Evolutionary conservation across 2,888 invertebrate genomes (phyloP), one percentile per base, ranked within the genome.

Genomic region (Dugesia japonica): DNA sequence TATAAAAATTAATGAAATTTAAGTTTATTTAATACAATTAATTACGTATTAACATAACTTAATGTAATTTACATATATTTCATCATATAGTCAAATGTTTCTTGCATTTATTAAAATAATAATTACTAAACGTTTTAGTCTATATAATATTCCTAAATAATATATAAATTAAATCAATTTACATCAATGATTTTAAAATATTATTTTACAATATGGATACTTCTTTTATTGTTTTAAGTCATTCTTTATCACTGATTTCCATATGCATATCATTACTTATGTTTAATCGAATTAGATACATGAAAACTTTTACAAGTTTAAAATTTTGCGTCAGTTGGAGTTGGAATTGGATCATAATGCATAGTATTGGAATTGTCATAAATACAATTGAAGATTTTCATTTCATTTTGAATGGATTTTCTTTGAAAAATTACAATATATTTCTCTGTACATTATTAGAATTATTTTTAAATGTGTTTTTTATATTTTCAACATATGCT

Each of bases 311-410:
- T 13, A 9, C 56, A 23, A n/a, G 20, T 56, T 23, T 56, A 23
- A 56, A 56, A n/a, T 56, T 56, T 56, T 56, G 20, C n/a, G 56
- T 56, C 56, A 56, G 23, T n/a, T 56, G 56, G 56, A 56, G 56
- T n/a, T 56, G 56, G 56, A 56, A 56, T n/a, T 56, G 56, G 56
- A 56, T 56, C 1, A n/a, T 56, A 23, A 56, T 56, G 56, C 56
- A 56, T n/a, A 56, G 56, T 56, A 56, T 56, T n/a, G 56, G 56
- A 4, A 56, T 56, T 20, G 23, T n/a, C 4, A 23, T n/a, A 23
- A 56, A 56, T 23, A 4, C 56, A 4, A 20, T 23, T 56, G 56
- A 56, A n/a, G 56, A 56, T 56, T 56, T 56, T 23, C 23, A 56
- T 56, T 56, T 56, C 4, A n/a, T 56, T 13, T 56, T 56, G 17